A percentile compares a stretch with the other conserved stretches of the same genome.
Conservation (phyloP, 2,797 vertebrate genomes). For the Pampus argenteus region DNA sequence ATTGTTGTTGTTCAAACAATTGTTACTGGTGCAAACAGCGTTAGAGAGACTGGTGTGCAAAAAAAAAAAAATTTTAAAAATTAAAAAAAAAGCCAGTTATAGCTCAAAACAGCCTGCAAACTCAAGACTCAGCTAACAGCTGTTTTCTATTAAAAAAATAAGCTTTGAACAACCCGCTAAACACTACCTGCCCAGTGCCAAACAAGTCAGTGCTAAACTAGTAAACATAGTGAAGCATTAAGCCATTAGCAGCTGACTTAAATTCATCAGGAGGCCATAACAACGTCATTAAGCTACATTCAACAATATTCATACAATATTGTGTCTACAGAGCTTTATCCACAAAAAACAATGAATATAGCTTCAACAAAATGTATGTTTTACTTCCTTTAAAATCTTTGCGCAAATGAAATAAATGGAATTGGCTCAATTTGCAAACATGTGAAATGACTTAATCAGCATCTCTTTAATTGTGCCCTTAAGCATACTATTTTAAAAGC, state of each 20-base stretch:
- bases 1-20: conserved; percentile 53
- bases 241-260: neutral
- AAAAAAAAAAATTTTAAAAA: too few species aligned
- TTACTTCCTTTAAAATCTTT: neutral
- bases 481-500: conserved; percentile 1
- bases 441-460: neutral
- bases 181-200: too few species aligned
- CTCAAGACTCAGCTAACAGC: too few species aligned
- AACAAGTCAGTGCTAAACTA: neutral
- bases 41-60: conserved; percentile 16
- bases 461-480: conserved; percentile 12
- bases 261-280: neutral
- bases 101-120: too few species aligned
- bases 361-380: too few species aligned
- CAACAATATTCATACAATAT: too few species aligned
- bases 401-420: neutral
- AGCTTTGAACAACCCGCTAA: neutral
- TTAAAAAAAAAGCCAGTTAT: neutral
- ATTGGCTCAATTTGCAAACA: neutral
- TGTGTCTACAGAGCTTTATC: neutral
- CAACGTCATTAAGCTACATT: too few species aligned
- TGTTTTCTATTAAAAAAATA: neutral
- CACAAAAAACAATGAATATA: neutral
- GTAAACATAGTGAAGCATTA: neutral
- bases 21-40: conserved; percentile 21